Percentiles rank a stretch among this genome's conserved stretches.
These are phyloP conservation scores for Drosophila teissieri DNA, from an alignment of 1,140 invertebrate species.

Conservation along the genomic window DNA sequence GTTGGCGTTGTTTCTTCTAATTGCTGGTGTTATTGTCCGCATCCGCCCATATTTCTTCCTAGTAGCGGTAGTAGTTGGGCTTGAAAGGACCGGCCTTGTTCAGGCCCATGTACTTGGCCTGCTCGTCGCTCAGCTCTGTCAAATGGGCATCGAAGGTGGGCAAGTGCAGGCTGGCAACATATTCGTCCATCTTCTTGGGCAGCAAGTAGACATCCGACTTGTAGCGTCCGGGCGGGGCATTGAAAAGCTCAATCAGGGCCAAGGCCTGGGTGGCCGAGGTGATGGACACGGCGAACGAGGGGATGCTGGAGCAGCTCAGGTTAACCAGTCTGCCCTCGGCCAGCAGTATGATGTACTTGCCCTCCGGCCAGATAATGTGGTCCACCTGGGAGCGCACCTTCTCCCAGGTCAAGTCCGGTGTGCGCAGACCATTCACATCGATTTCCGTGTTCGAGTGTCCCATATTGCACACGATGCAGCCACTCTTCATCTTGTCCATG, in stretches of 20 bases:
- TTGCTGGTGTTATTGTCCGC: constrained; percentile 60
- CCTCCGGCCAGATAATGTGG: constrained; percentile 98
- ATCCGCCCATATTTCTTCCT: constrained; percentile 17
- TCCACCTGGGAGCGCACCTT: constrained; percentile 98
- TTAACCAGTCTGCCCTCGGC: constrained; percentile 98
- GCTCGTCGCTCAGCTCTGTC: constrained; percentile 97
- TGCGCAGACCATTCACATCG: constrained; percentile 96
- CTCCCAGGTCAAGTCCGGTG: constrained; percentile 98
- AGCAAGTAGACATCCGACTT: constrained; percentile 98
- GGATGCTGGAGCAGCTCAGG: constrained; percentile 97
- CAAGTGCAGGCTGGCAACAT: constrained; percentile 94
- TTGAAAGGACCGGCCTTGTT: constrained; percentile 99
- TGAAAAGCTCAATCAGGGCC: constrained; percentile 98
- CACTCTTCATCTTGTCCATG: constrained; percentile 99
- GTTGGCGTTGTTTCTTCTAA: constrained; percentile 64
- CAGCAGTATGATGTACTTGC: constrained; percentile 95
- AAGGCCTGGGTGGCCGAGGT: constrained; percentile 97
- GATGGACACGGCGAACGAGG: constrained; percentile 98
- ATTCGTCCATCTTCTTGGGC: constrained; percentile 99
- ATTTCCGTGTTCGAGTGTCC: constrained; percentile 99
- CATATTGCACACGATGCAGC: constrained; percentile 99
- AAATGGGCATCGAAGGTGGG: constrained; percentile 98
- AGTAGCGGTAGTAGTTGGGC: constrained; percentile 98
- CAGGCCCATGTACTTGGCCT: constrained; percentile 98
- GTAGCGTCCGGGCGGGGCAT: constrained; percentile 96